Conservation (phyloP, 2,113 vertebrate species). For the Psettodes erumei region DNA sequence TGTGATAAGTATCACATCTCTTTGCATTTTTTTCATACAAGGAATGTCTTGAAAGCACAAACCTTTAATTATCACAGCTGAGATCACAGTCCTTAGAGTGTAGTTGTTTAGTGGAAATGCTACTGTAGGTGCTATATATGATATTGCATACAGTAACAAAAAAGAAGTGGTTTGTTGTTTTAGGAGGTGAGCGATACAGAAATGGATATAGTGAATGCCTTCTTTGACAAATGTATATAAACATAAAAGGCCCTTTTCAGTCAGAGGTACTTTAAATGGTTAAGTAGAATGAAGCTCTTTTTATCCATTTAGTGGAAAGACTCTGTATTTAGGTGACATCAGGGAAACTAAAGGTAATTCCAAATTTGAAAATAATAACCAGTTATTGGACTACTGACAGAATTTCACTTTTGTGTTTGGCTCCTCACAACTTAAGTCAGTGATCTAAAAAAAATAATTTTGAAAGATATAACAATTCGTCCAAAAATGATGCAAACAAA, state of each 20-base stretch:
- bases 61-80: conserved; percentile 63
- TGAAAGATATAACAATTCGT: neutral
- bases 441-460: neutral
- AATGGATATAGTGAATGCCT: conserved; percentile 27
- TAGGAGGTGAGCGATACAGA: conserved; percentile 25
- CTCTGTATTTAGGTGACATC: conserved; percentile 23
- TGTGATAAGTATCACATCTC: conserved; percentile 47
- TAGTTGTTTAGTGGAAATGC: conserved; percentile 26
- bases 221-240: conserved; percentile 13
- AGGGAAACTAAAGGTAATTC: conserved; percentile 35
- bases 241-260: conserved; percentile 22
- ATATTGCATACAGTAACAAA: conserved; percentile 40
- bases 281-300: conserved; percentile 20
- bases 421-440: conserved; percentile 10
- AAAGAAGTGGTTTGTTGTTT: conserved; percentile 17
- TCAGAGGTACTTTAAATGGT: neutral
- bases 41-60: conserved; percentile 80
- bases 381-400: neutral
- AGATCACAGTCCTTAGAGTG: conserved; percentile 32
- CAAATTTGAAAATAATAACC: conserved; percentile 6
- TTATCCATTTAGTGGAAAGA: conserved; percentile 24
- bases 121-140: conserved; percentile 56
- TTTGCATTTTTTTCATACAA: conserved; percentile 66
- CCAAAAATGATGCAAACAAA: neutral
- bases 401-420: conserved; percentile 12